Conservation (phyloP, 2,888 invertebrate species). For the Ligdia adustata region DNA sequence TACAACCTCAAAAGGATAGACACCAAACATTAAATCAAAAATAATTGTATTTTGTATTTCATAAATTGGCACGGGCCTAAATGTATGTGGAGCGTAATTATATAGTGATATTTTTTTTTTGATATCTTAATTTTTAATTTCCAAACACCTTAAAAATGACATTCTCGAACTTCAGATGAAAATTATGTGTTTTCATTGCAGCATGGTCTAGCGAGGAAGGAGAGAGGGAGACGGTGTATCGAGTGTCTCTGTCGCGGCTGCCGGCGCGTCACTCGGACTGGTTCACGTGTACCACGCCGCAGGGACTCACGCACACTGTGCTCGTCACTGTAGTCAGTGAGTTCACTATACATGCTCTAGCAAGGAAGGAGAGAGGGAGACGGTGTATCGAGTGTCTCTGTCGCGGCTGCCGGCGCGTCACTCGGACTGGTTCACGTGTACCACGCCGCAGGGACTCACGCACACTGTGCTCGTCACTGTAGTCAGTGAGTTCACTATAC, state of each 20-base stretch:
- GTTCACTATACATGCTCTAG: conserved; percentile 56
- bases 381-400: conserved; percentile 92
- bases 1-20: no score
- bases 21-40: no score
- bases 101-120: no score
- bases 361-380: conserved; percentile 82
- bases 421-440: conserved; percentile 93
- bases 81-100: no score
- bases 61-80: no score
- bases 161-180: no score
- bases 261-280: conserved; percentile 92
- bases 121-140: no score
- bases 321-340: conserved; percentile 90
- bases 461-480: conserved; percentile 90
- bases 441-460: conserved; percentile 91
- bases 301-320: conserved; percentile 91
- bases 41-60: no score
- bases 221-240: conserved; percentile 92
- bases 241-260: conserved; percentile 91
- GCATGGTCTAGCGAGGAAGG: conserved; percentile 90
- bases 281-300: conserved; percentile 93
- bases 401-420: conserved; percentile 93
- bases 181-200: conserved; percentile 49
- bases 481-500: conserved; percentile 86
- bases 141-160: no score